Evolutionary conservation across 2,113 vertebrate species (phyloP).

Genomic region (Chaetodon auriga): DNA sequence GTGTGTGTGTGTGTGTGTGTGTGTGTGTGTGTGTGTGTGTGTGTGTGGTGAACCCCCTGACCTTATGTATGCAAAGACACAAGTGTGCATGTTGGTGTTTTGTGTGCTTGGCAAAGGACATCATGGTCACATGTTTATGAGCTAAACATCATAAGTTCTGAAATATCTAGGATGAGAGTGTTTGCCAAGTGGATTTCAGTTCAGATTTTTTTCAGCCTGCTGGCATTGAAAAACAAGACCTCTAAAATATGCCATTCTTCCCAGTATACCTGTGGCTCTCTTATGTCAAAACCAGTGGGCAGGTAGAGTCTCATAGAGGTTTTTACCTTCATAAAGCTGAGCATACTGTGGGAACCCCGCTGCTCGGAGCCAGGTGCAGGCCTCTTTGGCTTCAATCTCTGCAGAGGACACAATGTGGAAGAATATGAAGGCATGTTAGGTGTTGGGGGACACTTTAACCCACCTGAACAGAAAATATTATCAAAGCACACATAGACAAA

Average conservation of each 20-base stretch:
- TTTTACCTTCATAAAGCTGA: slow-evolving; percentile 92
- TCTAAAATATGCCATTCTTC: background rate
- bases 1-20: too few species aligned
- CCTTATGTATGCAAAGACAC: background rate
- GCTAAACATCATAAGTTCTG: background rate
- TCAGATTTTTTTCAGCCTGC: background rate
- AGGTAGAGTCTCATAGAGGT: background rate
- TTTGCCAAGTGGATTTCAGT: too few species aligned
- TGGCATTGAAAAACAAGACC: background rate
- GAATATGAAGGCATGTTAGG: slow-evolving; percentile 34
- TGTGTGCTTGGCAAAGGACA: slow-evolving; percentile 10
- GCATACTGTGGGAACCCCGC: slow-evolving; percentile 92
- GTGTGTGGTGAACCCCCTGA: too few species aligned
- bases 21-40: too few species aligned
- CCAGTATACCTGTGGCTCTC: background rate
- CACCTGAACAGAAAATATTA: background rate
- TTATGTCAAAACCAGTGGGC: background rate
- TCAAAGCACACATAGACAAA: background rate
- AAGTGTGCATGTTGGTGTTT: slow-evolving; percentile 28
- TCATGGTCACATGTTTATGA: background rate
- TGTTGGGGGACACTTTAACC: background rate
- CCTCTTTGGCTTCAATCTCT: slow-evolving; percentile 90
- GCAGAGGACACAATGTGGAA: slow-evolving; percentile 62
- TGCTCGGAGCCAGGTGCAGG: slow-evolving; percentile 90
- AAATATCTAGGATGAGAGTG: too few species aligned